A percentile compares a stretch with the other conserved stretches of the same genome.
Conservation (phyloP, 1,140 invertebrate species). For the Drosophila nannoptera region DNA sequence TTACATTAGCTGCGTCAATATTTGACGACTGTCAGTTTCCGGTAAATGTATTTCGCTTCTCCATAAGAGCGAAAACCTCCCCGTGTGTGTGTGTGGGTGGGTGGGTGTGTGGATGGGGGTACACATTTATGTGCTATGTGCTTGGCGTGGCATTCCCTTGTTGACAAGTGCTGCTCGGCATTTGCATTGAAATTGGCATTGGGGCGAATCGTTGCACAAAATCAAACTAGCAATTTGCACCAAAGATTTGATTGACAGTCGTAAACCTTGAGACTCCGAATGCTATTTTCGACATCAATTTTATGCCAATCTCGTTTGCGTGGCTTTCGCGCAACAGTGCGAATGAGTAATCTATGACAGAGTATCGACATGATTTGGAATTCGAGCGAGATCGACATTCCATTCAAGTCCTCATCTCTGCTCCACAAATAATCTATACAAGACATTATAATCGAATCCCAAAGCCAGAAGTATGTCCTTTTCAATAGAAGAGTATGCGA, state of each 20-base stretch:
- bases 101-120: conserved; percentile 7
- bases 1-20: conserved; percentile 58
- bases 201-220: conserved; percentile 45
- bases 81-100: conserved; percentile 21
- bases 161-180: conserved; percentile 40
- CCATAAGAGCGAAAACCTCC: conserved; percentile 1
- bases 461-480: too few species aligned
- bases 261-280: conserved; percentile 36
- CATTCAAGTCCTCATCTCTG: too few species aligned
- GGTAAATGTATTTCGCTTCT: not conserved
- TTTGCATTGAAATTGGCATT: conserved; percentile 47
- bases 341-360: conserved; percentile 20
- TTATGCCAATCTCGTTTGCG: conserved; percentile 15
- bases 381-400: too few species aligned
- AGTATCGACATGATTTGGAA: too few species aligned
- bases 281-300: conserved; percentile 42
- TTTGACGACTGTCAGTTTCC: conserved; percentile 34
- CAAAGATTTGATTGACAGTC: conserved; percentile 57
- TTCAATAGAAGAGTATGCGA: too few species aligned
- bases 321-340: conserved; percentile 26
- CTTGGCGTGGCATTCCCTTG: conserved; percentile 46
- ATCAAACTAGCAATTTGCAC: conserved; percentile 57
- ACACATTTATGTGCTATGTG: conserved; percentile 45
- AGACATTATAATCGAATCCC: too few species aligned
- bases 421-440: too few species aligned